Conservation (phyloP, 2,797 vertebrate genomes). For the Momotus momota region DNA sequence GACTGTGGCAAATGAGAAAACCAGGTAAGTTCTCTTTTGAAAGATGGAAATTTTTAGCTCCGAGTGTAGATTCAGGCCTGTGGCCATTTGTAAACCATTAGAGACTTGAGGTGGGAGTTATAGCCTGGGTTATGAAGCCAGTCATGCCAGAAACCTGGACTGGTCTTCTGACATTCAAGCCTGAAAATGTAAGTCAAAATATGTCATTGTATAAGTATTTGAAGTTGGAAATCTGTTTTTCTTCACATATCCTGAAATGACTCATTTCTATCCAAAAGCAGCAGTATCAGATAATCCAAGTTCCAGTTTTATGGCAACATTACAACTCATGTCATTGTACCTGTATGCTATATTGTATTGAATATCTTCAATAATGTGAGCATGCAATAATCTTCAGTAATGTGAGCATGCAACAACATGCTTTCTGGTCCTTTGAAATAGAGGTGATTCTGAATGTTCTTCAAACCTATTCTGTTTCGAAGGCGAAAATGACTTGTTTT, state of each 20-base stretch:
- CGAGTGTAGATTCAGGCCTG: not conserved
- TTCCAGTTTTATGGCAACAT: not conserved
- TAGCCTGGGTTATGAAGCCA: not conserved
- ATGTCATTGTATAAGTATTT: not conserved
- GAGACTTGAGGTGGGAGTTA: not conserved
- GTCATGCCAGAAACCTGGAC: not conserved
- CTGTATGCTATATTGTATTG: not conserved
- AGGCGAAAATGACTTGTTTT: not conserved
- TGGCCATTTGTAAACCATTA: not conserved
- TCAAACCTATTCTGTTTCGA: not conserved
- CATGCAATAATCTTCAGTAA: not conserved
- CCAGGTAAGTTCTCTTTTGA: not conserved
- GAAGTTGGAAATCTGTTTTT: not conserved
- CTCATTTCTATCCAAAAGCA: not conserved
- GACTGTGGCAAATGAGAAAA: not conserved
- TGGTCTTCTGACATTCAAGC: not conserved
- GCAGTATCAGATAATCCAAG: not conserved
- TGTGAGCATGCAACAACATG: not conserved
- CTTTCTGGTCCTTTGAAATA: not conserved
- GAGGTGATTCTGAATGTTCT: not conserved
- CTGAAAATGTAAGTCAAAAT: not conserved
- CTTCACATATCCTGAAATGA: not conserved
- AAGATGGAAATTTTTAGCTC: not conserved
- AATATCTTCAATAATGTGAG: not conserved
- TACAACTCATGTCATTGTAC: not conserved